Conservation (phyloP, 2,888 invertebrate genomes). For the Plagodis dolabraria region DNA sequence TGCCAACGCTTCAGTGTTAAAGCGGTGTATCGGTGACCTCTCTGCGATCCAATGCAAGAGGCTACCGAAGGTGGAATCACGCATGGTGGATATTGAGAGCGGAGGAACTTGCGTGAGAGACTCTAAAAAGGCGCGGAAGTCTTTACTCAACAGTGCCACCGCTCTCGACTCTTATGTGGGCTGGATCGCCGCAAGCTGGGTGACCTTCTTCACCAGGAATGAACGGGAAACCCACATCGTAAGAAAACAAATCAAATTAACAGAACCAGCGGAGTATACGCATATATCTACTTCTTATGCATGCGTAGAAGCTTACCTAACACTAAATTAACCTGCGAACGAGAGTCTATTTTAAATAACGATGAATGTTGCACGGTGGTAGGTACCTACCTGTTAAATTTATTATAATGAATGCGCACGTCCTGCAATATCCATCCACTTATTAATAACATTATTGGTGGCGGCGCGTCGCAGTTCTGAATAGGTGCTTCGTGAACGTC, state of each 20-base stretch:
- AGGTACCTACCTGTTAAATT: not conserved
- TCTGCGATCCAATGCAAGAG: constrained; percentile 68
- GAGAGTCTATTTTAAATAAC: constrained; percentile 4
- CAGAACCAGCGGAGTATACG: constrained; percentile 3
- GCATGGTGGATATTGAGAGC: constrained; percentile 38
- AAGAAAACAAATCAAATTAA: too few species aligned
- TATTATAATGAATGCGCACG: constrained; percentile 16
- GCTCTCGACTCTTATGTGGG: constrained; percentile 78
- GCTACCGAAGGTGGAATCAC: constrained; percentile 55
- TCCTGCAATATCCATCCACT: constrained; percentile 20
- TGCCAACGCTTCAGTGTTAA: constrained; percentile 71
- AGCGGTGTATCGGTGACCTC: constrained; percentile 81
- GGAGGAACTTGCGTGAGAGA: constrained; percentile 65
- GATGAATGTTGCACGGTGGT: constrained; percentile 8
- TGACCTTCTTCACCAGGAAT: constrained; percentile 71
- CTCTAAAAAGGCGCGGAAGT: constrained; percentile 63
- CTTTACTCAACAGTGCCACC: constrained; percentile 69
- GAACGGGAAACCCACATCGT: constrained; percentile 74
- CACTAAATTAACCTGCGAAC: constrained; percentile 12
- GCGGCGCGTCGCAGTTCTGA: constrained; percentile 63
- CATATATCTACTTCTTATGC: too few species aligned
- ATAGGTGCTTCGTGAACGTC: constrained; percentile 70
- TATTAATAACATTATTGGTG: constrained; percentile 41
- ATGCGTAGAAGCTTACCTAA: constrained; percentile 9
- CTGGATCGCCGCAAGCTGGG: constrained; percentile 76